Percentiles rank a stretch among this genome's conserved stretches.
Conservation (phyloP, 2,888 invertebrate species). For the Drosophila stalkeri region DNA sequence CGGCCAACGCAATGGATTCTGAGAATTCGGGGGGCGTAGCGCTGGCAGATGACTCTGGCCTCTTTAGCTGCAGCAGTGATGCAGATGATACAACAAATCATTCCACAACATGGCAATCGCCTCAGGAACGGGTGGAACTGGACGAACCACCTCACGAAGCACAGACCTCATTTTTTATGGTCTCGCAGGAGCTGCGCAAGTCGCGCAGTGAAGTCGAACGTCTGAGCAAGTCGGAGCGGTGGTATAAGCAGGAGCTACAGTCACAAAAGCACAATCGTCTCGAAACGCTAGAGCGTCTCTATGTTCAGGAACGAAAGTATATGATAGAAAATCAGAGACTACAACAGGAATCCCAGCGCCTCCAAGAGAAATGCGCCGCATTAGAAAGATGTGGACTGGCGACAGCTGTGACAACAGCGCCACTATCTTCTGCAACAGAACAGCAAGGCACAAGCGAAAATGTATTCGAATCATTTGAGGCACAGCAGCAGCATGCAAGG, state of each 20-base stretch:
- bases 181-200: constrained; percentile 78
- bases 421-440: neutral
- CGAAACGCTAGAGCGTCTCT: constrained; percentile 82
- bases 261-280: constrained; percentile 80
- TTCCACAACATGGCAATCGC: constrained; percentile 8
- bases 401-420: neutral
- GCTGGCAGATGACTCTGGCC: constrained; percentile 69
- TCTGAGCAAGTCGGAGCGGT: constrained; percentile 82
- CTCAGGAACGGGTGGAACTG: neutral
- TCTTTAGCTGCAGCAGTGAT: constrained; percentile 72
- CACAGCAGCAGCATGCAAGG: constrained; percentile 72
- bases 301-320: constrained; percentile 83
- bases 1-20: constrained; percentile 50
- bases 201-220: constrained; percentile 83
- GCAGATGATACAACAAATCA: constrained; percentile 36
- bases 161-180: constrained; percentile 66
- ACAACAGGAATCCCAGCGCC: constrained; percentile 78
- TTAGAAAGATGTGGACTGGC: constrained; percentile 68
- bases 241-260: constrained; percentile 83
- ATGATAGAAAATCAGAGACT: constrained; percentile 83
- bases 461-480: constrained; percentile 62
- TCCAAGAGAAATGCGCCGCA: constrained; percentile 74
- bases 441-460: neutral
- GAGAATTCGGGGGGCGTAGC: constrained; percentile 39
- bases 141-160: constrained; percentile 11